Evolutionary conservation across 2,888 invertebrate species (phyloP).

Genomic region (Cheilosia grossa): DNA sequence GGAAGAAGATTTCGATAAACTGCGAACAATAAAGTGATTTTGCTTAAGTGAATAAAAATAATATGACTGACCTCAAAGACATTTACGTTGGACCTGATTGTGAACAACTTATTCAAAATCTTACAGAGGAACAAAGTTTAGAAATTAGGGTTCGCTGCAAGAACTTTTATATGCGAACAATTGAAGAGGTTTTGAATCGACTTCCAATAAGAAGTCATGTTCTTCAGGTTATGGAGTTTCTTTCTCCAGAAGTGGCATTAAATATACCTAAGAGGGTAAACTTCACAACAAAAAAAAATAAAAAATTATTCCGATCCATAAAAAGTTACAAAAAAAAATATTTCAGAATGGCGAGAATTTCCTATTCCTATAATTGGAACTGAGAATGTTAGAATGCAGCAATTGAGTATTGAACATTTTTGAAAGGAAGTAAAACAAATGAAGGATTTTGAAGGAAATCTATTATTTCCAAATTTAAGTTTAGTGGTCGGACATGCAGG

Average conservation of each 20-base stretch:
- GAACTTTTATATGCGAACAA: no score
- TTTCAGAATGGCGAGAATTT: neutral
- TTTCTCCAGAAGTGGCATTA: neutral
- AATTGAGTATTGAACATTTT: neutral
- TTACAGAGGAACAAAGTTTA: constrained; percentile 2
- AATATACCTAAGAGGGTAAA: constrained; percentile 1
- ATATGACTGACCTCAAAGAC: constrained; percentile 3
- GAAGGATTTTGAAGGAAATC: neutral
- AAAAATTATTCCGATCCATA: neutral
- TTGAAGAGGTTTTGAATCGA: neutral
- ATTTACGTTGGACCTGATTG: constrained; percentile 14
- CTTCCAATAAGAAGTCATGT: neutral
- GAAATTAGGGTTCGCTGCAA: neutral
- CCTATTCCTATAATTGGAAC: neutral
- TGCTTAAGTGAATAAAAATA: neutral
- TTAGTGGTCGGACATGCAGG: no score
- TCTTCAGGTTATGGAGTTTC: neutral
- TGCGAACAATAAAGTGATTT: neutral
- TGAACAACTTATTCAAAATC: neutral
- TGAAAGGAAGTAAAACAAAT: neutral
- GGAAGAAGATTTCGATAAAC: constrained; percentile 7
- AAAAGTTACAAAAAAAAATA: neutral
- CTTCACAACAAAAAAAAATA: no score
- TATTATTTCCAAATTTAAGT: no score
- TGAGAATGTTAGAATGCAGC: neutral